Percentiles rank a stretch among this genome's conserved stretches.
These are phyloP conservation scores for Herpetotheres cachinnans DNA, from an alignment of 2,113 vertebrate species.

Conservation along the genomic window DNA sequence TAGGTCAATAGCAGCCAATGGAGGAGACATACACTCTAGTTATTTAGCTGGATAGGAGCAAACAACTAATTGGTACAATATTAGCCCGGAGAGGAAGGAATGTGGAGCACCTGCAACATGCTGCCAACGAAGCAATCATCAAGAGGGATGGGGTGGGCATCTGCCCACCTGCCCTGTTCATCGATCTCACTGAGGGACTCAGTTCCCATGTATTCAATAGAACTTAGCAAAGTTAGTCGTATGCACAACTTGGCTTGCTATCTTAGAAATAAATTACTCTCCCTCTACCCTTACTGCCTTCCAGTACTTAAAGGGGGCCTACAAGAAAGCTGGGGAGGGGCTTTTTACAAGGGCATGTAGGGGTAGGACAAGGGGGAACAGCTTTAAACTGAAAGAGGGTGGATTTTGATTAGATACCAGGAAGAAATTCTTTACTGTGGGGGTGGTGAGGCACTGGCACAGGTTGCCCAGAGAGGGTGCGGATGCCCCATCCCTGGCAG, in stretches of 20 bases:
- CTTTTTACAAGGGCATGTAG: too few species aligned
- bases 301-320: too few species aligned
- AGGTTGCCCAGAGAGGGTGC: too few species aligned
- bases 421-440: too few species aligned
- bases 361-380: too few species aligned
- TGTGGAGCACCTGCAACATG: neutral
- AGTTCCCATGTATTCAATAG: neutral
- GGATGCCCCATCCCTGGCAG: too few species aligned
- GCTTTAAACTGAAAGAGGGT: too few species aligned
- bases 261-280: neutral
- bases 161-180: neutral
- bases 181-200: neutral
- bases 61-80: neutral
- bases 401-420: too few species aligned
- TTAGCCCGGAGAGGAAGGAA: neutral
- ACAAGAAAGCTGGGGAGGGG: too few species aligned
- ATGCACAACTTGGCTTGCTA: too few species aligned
- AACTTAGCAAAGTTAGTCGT: neutral
- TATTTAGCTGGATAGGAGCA: conserved; percentile 34
- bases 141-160: neutral
- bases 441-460: too few species aligned
- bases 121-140: conserved; percentile 4
- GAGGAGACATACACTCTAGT: neutral
- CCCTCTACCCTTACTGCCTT: too few species aligned
- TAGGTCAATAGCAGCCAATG: neutral